Evolutionary conservation across 2,113 vertebrate species (phyloP), one percentile per base, ranked within the genome.

Genomic region (Prunella himalayana): DNA sequence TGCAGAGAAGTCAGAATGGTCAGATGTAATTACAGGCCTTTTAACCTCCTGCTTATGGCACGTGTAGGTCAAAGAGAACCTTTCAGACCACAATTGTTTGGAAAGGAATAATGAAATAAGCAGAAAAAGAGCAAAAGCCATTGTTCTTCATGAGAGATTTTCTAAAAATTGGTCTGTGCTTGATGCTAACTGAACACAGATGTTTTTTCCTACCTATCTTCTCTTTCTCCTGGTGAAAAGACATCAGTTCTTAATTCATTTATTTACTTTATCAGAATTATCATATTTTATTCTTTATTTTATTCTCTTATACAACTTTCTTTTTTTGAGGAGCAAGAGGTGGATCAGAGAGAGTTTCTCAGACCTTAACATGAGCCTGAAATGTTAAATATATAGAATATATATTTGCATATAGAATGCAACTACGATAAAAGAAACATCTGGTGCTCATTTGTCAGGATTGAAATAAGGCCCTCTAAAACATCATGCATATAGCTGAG

Each of bases 401-500:
- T 39, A 39, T 61, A 61, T 25, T 39, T 61, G 59, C 68, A 4
- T 64, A 44, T 51, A 86, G 92, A 96, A 90, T 71, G 64, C 82
- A 83, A 82, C 57, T 63, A 41, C 1, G 0, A 56, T 88, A 70
- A 90, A 90, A 90, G 51, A 90, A 94, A 92, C 79, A 92, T 92
- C 85, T 94, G 90, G 79, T 83, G 64, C 61, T 96, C 56, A 20
- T 96, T 92, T 93, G 28, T 90, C 54, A 68, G 82, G 60, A 27
- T 42, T 83, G 82, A 88, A 93, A 82, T 53, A 89, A 92, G 65
- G 68, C 68, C n/a, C 65, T 86, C 75, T 83, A 95, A 91, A 95
- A 82, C 56, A 79, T 82, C 39, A 6, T 79, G 65, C 49, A 28
- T 47, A 42, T 91, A 88, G 75, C 9, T 90, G 54, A 31, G 87